These are phyloP conservation scores for Elgaria multicarinata DNA, from an alignment of 2,113 vertebrate species.

Conservation along the genomic window DNA sequence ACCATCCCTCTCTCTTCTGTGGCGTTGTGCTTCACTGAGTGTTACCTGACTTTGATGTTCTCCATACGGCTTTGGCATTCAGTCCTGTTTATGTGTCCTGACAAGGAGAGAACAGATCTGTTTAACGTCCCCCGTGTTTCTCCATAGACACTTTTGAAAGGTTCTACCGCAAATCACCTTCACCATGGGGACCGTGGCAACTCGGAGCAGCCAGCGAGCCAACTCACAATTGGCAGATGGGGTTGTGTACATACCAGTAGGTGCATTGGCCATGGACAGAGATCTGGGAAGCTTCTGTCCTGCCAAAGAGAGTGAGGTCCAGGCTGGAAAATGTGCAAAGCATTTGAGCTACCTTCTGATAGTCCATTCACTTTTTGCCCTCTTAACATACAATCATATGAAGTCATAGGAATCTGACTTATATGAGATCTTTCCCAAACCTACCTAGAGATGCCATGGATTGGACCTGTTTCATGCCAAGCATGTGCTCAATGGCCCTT, in stretches of 20 bases:
- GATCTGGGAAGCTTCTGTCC: neutral
- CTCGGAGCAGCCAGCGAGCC: accelerated
- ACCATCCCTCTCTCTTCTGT: neutral
- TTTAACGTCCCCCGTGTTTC: slow-evolving; percentile 48
- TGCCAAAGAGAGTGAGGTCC: slow-evolving; percentile 45
- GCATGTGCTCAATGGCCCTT: no score
- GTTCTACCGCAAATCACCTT: neutral
- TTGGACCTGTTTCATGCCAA: no score
- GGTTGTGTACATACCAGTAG: neutral
- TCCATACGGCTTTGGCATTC: slow-evolving; percentile 57
- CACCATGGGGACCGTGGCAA: neutral
- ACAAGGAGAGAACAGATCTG: slow-evolving; percentile 63
- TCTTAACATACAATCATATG: no score
- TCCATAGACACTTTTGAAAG: slow-evolving; percentile 36
- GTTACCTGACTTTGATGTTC: slow-evolving; percentile 67
- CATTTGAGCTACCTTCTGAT: slow-evolving; percentile 25
- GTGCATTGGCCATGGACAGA: neutral
- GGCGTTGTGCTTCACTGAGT: slow-evolving; percentile 33
- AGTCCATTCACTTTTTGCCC: neutral
- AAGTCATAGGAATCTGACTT: no score
- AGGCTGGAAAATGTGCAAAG: slow-evolving; percentile 18
- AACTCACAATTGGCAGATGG: neutral
- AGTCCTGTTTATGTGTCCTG: slow-evolving; percentile 66
- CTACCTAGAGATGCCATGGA: no score
- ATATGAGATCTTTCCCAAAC: no score